Evolutionary conservation across 2,797 vertebrate species (phyloP).

Genomic region (Buphagus erythrorhynchus): DNA sequence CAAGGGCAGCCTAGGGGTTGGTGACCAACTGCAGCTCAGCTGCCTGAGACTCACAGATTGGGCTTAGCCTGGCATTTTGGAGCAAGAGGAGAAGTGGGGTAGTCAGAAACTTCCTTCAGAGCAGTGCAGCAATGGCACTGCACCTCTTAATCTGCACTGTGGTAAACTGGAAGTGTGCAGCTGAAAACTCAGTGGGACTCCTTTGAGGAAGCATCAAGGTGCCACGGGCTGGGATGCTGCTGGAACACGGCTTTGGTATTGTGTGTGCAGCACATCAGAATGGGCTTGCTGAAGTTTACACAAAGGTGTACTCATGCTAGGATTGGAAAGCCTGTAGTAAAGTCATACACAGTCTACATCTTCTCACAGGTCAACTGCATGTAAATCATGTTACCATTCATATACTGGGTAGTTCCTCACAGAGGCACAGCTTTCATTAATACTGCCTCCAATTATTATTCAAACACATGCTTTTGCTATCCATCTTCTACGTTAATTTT

Average conservation of each 20-base stretch:
- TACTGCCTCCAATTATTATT: background rate
- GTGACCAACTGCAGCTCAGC: rapidly evolving
- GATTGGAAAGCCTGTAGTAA: background rate
- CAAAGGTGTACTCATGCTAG: background rate
- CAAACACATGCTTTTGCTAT: background rate
- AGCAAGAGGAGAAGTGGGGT: background rate
- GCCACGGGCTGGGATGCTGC: background rate
- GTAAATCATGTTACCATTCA: background rate
- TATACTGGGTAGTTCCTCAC: background rate
- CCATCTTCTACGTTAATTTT: background rate
- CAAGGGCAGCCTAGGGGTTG: background rate
- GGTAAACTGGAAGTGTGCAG: background rate
- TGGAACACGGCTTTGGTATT: rapidly evolving
- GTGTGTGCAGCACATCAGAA: background rate
- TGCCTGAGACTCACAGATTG: background rate
- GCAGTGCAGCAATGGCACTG: background rate
- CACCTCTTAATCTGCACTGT: background rate
- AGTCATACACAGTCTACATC: background rate
- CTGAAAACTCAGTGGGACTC: background rate
- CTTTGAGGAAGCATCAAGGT: background rate
- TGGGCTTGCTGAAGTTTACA: background rate
- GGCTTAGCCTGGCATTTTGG: background rate
- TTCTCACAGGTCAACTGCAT: background rate
- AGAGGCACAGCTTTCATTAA: background rate
- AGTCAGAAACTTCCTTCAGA: background rate